These are phyloP conservation scores for Rhadinocentrus ornatus DNA, from an alignment of 2,797 vertebrate species.

Conservation along the genomic window DNA sequence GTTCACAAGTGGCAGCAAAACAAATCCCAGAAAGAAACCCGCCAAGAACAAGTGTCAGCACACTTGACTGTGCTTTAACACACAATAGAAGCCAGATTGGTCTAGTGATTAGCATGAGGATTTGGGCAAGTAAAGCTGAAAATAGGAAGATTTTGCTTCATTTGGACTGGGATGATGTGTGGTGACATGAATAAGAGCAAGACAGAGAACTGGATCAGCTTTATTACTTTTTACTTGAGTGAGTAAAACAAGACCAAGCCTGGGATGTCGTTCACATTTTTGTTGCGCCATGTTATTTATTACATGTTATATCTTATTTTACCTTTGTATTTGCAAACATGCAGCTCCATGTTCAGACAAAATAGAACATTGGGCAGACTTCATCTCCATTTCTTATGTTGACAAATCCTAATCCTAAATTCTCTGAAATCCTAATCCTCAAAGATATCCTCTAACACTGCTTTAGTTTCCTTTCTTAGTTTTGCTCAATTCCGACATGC, in stretches of 20 bases:
- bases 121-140: no score
- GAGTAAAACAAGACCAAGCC: no score
- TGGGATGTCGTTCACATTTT: no score
- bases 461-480: background rate
- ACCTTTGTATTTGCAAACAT: background rate
- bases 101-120: no score
- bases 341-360: background rate
- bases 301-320: background rate
- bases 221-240: no score
- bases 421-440: background rate
- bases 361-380: background rate
- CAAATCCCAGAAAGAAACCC: background rate
- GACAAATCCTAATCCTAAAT: background rate
- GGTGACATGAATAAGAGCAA: no score
- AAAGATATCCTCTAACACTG: background rate
- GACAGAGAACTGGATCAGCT: no score
- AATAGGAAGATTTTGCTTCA: no score
- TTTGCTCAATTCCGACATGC: background rate
- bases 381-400: background rate
- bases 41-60: background rate
- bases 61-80: background rate
- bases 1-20: background rate
- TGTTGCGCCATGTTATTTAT: no score
- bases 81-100: no score
- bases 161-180: no score